Conservation (phyloP, 2,113 vertebrate species). For the Actinemys pallida region DNA sequence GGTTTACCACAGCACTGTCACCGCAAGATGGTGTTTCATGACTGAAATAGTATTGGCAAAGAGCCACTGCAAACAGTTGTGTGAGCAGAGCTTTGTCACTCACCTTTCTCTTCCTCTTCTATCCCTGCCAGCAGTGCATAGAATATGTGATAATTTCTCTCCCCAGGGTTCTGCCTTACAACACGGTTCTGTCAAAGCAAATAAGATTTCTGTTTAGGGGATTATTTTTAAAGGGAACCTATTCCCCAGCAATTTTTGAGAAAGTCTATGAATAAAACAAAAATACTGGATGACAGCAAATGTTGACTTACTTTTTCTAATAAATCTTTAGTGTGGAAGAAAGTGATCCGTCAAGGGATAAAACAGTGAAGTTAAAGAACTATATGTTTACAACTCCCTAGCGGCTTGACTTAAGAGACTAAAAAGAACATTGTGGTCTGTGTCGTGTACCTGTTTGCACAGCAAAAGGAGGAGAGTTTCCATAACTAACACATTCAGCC, state of each 20-base stretch:
- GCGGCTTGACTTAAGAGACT: neutral
- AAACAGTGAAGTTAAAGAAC: neutral
- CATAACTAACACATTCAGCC: neutral
- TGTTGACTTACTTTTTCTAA: conserved; percentile 88
- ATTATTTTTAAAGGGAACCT: neutral
- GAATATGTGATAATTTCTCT: conserved; percentile 99
- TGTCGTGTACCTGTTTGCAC: neutral
- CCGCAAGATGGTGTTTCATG: neutral
- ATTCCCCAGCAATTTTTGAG: neutral
- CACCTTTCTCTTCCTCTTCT: conserved; percentile 87
- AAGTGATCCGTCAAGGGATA: conserved; percentile 82
- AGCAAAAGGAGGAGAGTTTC: neutral
- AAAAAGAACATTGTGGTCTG: neutral
- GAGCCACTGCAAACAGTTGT: neutral
- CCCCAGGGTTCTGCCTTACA: conserved; percentile 95
- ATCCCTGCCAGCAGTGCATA: conserved; percentile 95
- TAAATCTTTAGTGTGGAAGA: conserved; percentile 83
- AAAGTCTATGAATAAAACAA: neutral
- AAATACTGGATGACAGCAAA: conserved; percentile 19
- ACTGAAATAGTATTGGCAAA: neutral
- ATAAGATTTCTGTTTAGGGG: conserved; percentile 45
- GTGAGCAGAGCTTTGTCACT: neutral
- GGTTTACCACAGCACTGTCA: neutral
- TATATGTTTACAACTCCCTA: neutral
- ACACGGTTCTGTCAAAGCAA: conserved; percentile 91